Evolutionary conservation across 2,797 vertebrate genomes (phyloP).

Genomic region (Muscicapa striata): DNA sequence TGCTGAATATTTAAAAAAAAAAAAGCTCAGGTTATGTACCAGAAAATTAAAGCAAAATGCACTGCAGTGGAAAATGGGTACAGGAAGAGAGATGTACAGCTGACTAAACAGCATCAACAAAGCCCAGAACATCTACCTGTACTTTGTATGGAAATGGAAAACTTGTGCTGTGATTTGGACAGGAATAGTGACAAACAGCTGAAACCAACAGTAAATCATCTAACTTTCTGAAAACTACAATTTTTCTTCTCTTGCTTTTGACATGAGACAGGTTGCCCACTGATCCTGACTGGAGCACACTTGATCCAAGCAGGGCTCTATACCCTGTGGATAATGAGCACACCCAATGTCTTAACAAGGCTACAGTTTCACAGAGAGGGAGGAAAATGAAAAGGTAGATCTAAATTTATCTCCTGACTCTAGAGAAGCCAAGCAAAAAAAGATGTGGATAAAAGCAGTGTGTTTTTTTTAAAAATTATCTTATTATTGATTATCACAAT

Average conservation of each 20-base stretch:
- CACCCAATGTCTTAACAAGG: background rate
- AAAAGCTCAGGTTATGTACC: accelerated
- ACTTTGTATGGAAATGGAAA: background rate
- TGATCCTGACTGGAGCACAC: background rate
- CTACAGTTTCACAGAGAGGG: background rate
- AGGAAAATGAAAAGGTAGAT: background rate
- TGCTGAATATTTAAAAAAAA: background rate
- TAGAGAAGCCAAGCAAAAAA: background rate
- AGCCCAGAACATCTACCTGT: background rate
- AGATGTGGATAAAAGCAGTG: background rate
- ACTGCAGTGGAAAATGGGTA: background rate
- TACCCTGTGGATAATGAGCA: background rate
- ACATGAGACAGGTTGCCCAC: background rate
- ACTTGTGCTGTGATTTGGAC: background rate
- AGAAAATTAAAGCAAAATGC: background rate
- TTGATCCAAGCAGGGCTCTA: background rate
- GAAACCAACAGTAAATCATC: background rate
- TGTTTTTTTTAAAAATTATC: background rate
- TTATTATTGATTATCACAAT: background rate
- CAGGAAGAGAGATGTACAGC: background rate
- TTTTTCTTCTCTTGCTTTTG: background rate
- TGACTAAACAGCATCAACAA: background rate
- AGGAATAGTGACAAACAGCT: background rate
- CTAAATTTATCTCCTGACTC: background rate
- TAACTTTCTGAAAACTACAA: background rate